Percentiles rank a stretch among this genome's conserved stretches.
Conservation (phyloP, 2,888 invertebrate species). For the Sepioteuthis lessoniana region DNA sequence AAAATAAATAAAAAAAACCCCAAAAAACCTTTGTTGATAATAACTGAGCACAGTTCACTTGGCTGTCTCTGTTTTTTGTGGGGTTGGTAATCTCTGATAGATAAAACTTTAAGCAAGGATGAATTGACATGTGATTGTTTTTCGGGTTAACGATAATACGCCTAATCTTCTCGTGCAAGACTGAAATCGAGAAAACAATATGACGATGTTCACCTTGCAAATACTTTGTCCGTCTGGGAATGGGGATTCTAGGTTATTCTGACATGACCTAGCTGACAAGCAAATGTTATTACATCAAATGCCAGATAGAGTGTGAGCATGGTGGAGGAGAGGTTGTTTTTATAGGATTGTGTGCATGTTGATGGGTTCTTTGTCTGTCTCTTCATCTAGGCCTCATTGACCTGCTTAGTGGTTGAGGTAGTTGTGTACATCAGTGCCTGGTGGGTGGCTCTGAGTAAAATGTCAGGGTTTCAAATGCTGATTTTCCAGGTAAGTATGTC, state of each 20-base stretch:
- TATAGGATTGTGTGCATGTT: not conserved
- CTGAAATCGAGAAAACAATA: not conserved
- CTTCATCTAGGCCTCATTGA: not conserved
- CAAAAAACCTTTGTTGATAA: not conserved
- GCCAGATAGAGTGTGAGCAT: not conserved
- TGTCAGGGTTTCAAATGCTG: not conserved
- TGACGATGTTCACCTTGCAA: not conserved
- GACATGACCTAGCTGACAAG: not conserved
- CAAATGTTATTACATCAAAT: not conserved
- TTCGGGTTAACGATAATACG: not conserved
- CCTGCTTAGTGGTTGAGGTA: not conserved
- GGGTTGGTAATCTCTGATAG: not conserved
- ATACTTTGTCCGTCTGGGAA: not conserved
- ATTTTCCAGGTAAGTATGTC: not conserved
- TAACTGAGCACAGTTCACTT: not conserved
- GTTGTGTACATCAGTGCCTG: too few relatives aligned
- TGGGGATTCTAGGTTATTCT: not conserved
- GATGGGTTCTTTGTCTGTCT: not conserved
- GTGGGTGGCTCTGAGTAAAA: too few relatives aligned
- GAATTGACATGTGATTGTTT: not conserved
- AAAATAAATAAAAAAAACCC: too few relatives aligned
- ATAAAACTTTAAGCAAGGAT: not conserved
- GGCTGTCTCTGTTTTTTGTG: not conserved
- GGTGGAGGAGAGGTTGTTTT: not conserved
- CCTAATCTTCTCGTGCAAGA: not conserved